Evolutionary conservation across 1,140 invertebrate species (phyloP).

Genomic region (Zaprionus capensis): DNA sequence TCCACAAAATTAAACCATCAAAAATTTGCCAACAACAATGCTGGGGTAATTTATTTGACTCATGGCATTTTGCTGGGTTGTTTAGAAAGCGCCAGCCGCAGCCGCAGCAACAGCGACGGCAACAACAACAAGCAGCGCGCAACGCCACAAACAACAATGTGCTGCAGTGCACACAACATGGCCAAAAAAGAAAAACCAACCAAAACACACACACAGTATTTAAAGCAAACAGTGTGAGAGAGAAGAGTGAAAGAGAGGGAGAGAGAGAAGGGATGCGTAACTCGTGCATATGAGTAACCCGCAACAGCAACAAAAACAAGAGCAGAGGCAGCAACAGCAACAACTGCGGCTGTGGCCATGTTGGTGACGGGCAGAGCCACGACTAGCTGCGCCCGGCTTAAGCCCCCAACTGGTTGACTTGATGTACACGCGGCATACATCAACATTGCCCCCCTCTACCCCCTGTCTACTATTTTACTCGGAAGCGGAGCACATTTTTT

Average conservation of each 20-base stretch:
- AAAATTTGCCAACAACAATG: conserved; percentile 83
- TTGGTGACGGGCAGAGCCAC: conserved; percentile 49
- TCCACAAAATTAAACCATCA: conserved; percentile 83
- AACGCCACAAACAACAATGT: conserved; percentile 32
- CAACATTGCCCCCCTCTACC: neutral
- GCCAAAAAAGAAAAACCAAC: conserved; percentile 36
- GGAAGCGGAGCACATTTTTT: conserved; percentile 27
- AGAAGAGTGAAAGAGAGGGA: neutral
- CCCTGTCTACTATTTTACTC: neutral
- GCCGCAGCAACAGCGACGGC: conserved; percentile 31
- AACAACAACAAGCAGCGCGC: neutral
- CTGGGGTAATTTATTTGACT: conserved; percentile 81
- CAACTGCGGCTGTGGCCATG: conserved; percentile 57
- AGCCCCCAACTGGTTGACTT: conserved; percentile 44
- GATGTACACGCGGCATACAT: conserved; percentile 41
- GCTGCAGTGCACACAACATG: conserved; percentile 46
- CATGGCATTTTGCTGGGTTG: conserved; percentile 66
- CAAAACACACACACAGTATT: conserved; percentile 38
- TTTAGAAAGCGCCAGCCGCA: conserved; percentile 58
- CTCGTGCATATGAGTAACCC: conserved; percentile 46
- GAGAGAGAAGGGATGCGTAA: neutral
- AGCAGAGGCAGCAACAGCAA: conserved; percentile 14
- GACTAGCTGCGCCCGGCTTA: conserved; percentile 24
- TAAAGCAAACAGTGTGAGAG: conserved; percentile 53
- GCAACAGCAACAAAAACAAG: conserved; percentile 31